Evolutionary conservation across 2,113 vertebrate species (phyloP).

Genomic region (Odobenus rosmarus): DNA sequence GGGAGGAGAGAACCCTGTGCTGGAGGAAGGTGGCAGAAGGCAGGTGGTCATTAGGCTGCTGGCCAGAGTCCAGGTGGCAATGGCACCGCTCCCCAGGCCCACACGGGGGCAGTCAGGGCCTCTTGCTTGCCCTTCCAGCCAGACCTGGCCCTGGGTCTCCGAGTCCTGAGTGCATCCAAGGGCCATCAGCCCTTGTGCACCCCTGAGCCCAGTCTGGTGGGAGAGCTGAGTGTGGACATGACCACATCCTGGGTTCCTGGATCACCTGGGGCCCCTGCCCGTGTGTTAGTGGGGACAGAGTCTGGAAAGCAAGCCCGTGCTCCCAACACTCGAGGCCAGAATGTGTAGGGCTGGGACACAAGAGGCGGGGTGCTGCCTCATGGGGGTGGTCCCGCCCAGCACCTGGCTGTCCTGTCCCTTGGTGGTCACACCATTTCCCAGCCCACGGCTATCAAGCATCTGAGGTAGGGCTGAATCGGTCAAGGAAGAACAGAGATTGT

Average conservation of each 20-base stretch:
- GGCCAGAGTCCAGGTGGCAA: neutral
- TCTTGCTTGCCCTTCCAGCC: neutral
- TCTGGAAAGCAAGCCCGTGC: neutral
- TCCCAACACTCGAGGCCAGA: neutral
- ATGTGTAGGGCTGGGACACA: neutral
- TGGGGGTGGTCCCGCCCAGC: neutral
- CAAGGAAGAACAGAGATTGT: neutral
- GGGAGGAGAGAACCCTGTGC: neutral
- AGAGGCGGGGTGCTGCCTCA: neutral
- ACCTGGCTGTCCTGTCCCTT: neutral
- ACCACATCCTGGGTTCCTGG: neutral
- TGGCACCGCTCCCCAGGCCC: neutral
- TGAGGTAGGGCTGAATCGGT: neutral
- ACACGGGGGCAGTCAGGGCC: neutral
- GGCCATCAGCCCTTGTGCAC: neutral
- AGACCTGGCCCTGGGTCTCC: neutral
- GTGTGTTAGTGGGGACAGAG: neutral
- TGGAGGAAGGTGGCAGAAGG: neutral
- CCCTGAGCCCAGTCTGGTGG: neutral
- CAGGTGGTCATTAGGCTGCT: neutral
- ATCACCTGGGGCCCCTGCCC: neutral
- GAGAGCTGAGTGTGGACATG: neutral
- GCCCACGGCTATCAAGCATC: neutral
- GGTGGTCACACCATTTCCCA: neutral
- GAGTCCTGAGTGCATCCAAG: neutral